Conservation (phyloP, 2,797 vertebrate species). For the Hydrophis major region DNA sequence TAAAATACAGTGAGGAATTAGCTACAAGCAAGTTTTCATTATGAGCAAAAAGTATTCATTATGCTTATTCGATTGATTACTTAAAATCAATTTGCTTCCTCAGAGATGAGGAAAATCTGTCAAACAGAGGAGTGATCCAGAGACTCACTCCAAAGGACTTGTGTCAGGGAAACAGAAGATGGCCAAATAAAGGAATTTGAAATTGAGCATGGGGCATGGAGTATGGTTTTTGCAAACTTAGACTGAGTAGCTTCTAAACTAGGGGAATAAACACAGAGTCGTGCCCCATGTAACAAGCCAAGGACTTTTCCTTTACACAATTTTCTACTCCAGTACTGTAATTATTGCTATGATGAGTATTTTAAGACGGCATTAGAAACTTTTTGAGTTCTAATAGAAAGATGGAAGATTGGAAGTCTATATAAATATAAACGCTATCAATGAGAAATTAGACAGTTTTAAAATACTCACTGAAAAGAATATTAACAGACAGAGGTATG, state of each 20-base stretch:
- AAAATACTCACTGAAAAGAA: neutral
- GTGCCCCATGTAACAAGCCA: neutral
- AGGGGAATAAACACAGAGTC: neutral
- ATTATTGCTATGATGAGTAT: neutral
- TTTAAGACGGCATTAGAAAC: neutral
- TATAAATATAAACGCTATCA: neutral
- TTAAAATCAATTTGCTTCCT: neutral
- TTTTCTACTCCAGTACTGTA: neutral
- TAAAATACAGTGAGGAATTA: slow-evolving; percentile 18
- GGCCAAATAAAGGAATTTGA: neutral
- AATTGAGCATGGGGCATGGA: neutral
- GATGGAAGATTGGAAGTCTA: neutral
- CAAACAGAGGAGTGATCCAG: neutral
- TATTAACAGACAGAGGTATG: neutral
- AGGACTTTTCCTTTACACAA: neutral
- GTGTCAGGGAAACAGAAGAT: neutral
- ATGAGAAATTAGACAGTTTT: neutral
- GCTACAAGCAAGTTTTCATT: neutral
- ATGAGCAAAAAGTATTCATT: neutral
- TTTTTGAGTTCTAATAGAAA: neutral
- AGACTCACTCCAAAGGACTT: neutral
- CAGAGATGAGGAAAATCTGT: neutral
- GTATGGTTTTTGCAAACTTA: neutral
- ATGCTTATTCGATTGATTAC: neutral
- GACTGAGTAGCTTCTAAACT: neutral